Percentiles rank a stretch among this genome's conserved stretches.
These are phyloP conservation scores for Dasypus novemcinctus DNA, from an alignment of 2,113 vertebrate genomes.

Conservation along the genomic window DNA sequence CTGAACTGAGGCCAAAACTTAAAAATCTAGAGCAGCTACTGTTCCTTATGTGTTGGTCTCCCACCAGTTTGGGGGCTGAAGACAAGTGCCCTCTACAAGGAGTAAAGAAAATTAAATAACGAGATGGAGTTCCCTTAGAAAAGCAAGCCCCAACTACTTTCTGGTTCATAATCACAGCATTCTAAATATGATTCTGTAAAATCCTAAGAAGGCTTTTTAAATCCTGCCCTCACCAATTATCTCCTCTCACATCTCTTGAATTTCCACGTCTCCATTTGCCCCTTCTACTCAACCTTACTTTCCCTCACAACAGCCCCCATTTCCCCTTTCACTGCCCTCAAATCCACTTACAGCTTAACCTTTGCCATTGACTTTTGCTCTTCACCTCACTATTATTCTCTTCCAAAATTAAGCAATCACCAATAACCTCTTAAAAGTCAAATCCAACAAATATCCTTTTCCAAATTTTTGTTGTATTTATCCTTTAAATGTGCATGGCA, in stretches of 20 bases:
- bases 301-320: neutral
- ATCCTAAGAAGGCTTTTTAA: neutral
- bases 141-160: neutral
- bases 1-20: conserved; percentile 38
- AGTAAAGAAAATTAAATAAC: neutral
- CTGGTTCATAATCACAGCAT: neutral
- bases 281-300: neutral
- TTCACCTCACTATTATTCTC: neutral
- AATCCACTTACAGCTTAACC: conserved; percentile 11
- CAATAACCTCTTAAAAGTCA: neutral
- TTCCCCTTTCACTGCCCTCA: neutral
- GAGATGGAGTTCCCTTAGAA: neutral
- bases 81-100: neutral
- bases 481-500: neutral
- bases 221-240: neutral
- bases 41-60: neutral
- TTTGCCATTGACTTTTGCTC: neutral
- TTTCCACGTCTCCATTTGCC: conserved; percentile 5
- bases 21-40: neutral
- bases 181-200: neutral
- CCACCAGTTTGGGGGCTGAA: neutral
- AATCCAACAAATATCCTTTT: neutral
- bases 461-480: neutral
- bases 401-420: neutral
- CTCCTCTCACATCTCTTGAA: neutral